Conservation (phyloP, 2,888 invertebrate species). For the Heterodera filipjevi region DNA sequence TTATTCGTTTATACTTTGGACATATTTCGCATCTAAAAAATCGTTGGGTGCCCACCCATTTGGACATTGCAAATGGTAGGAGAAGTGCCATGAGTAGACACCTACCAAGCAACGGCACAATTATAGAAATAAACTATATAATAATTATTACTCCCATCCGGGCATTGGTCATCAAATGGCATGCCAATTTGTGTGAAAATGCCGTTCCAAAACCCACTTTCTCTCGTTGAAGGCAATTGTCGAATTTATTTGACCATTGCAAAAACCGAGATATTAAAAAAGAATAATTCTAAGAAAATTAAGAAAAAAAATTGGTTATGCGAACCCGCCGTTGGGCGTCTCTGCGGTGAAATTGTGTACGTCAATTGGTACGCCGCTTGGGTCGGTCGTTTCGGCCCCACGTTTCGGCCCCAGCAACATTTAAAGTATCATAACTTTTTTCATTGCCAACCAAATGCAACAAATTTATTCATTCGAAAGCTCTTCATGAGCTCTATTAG, state of each 20-base stretch:
- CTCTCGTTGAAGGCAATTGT: neutral
- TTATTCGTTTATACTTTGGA: neutral
- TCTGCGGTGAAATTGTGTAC: neutral
- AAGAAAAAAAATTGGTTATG: neutral
- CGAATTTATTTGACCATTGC: neutral
- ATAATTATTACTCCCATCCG: neutral
- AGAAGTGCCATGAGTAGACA: conserved; percentile 4
- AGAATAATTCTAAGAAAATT: neutral
- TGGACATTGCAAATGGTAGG: conserved; percentile 41
- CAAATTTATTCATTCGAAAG: too few relatives aligned
- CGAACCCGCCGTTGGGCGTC: neutral
- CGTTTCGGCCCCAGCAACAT: too few relatives aligned
- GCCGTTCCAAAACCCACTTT: neutral
- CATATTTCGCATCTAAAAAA: conserved; percentile 43
- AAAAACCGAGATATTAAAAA: neutral
- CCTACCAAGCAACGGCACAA: neutral
- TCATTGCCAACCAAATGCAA: too few relatives aligned
- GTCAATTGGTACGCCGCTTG: too few relatives aligned
- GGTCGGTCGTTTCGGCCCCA: too few relatives aligned
- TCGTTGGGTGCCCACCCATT: conserved; percentile 45
- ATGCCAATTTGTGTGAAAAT: neutral
- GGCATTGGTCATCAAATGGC: neutral
- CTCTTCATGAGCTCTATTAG: too few relatives aligned
- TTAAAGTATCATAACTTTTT: too few relatives aligned
- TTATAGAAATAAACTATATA: neutral